These are phyloP conservation scores for Halichondria panicea DNA, from an alignment of 37 sponge, comb jelly and placozoan genomes.

Conservation along the genomic window DNA sequence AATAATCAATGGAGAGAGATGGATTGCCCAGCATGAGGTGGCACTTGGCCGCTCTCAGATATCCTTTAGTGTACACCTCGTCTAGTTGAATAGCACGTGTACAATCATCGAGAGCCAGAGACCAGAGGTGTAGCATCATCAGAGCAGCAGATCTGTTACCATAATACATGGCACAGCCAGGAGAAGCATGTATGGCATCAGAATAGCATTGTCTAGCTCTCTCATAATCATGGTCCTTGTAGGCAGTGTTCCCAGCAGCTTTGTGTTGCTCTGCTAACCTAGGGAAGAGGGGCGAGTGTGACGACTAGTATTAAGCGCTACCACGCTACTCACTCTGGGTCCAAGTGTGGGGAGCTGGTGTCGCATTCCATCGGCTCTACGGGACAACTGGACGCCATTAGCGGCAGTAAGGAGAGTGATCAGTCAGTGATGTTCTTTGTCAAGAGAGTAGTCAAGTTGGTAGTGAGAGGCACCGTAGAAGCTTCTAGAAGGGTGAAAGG, in stretches of 20 bases:
- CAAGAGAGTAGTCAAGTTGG: too few species aligned
- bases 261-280: slow-evolving; percentile 72
- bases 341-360: slow-evolving; percentile 37
- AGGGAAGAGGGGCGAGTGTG: background rate
- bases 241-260: slow-evolving; percentile 72
- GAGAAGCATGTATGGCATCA: slow-evolving; percentile 46
- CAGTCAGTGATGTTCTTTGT: too few species aligned
- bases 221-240: slow-evolving; percentile 66
- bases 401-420: background rate
- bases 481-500: too few species aligned
- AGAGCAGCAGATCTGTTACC: slow-evolving; percentile 84
- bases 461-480: too few species aligned
- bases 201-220: slow-evolving; percentile 55
- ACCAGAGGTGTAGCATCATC: slow-evolving; percentile 73
- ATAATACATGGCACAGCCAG: slow-evolving; percentile 64
- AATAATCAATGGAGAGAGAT: slow-evolving; percentile 51
- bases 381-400: background rate
- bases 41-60: slow-evolving; percentile 87
- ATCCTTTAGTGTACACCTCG: slow-evolving; percentile 41
- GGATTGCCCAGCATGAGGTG: slow-evolving; percentile 89
- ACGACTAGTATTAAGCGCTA: background rate
- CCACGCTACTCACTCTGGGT: slow-evolving; percentile 37
- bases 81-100: slow-evolving; percentile 38
- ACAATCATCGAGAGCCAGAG: slow-evolving; percentile 69
- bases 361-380: slow-evolving; percentile 60